A percentile compares a stretch with the other conserved stretches of the same genome.
These are phyloP conservation scores for Allacma fusca DNA, from an alignment of 2,888 invertebrate genomes.

Conservation along the genomic window DNA sequence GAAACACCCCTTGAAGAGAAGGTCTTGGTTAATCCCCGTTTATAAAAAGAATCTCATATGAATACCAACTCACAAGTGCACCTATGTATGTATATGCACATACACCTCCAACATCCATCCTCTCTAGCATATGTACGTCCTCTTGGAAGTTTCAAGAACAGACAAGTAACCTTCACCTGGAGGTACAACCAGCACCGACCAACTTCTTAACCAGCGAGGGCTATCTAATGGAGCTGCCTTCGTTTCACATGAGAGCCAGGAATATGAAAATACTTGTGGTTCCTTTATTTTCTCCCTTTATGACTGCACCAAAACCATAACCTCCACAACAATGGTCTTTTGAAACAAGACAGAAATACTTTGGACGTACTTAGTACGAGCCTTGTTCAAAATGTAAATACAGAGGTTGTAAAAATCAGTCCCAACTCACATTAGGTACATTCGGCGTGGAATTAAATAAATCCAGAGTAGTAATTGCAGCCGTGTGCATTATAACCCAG, in stretches of 20 bases:
- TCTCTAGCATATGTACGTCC: no score
- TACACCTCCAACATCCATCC: neutral
- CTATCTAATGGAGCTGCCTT: neutral
- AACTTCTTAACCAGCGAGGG: neutral
- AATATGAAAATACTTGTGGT: constrained; percentile 16
- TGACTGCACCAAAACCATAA: constrained; percentile 6
- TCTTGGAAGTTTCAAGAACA: no score
- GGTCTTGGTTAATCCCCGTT: neutral
- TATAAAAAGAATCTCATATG: neutral
- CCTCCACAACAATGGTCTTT: neutral
- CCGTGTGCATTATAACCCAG: no score
- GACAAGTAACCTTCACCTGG: constrained; percentile 1
- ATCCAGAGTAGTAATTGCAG: no score
- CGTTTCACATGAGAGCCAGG: neutral
- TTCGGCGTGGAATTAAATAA: no score
- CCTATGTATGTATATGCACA: neutral
- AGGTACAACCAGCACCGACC: neutral
- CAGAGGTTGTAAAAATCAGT: no score
- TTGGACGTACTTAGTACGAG: neutral
- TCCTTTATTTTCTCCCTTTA: constrained; percentile 5
- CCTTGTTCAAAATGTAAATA: no score
- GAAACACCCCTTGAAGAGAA: constrained; percentile 10
- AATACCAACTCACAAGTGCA: neutral
- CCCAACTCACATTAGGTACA: no score
- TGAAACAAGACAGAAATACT: constrained; percentile 1